Evolutionary conservation across 2,888 invertebrate species (phyloP), one percentile per base, ranked within the genome.

Genomic region (Empis stercorea): DNA sequence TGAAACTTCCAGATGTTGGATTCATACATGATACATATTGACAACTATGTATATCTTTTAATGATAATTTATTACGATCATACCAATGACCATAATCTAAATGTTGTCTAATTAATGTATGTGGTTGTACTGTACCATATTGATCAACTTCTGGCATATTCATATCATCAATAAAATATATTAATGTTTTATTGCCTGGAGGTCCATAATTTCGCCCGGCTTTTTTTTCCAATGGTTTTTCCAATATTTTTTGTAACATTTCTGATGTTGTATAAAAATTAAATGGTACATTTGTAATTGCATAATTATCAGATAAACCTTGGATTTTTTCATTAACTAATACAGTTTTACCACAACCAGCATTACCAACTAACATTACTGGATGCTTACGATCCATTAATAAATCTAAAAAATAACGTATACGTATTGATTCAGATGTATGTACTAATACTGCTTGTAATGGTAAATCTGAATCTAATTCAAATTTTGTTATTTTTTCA

Each of bases 1-100:
- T 94, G 61, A 96, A 96, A 61, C 92, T 93, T 43, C 96, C 96
- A 23, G 95, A 93, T 0, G 95, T 95, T 0, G 96, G 96, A 71
- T 96, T 96, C 95, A 96, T 96, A 64, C 94, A 94, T 30, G 93
- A 86, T 13, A 96, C 86, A 62, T 96, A 96, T 65, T 96, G 96
- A 49, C 94, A 94, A 62, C 94, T 95, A 65, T 93, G 92, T 51
- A 96, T 92, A 53, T 96, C 95, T 70, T 96, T 96, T 11, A 95
- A 68, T 0, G 85, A 76, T 17, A 96, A 71, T 62, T 89, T 89
- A 38, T 84, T 83, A 34, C 96, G 76, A 62, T 96, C 91, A 63
- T 89, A 79, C 95, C 96, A 96, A 67, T 96, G 95, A 44, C 83
- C 84, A 62, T 96, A 96, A 67, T 96, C 96, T 60, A 96, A 72